Evolutionary conservation across 92 coral and sea anemone species (phyloP), one percentile per base, ranked within the genome.

Genomic region (Plumapathes pennacea): DNA sequence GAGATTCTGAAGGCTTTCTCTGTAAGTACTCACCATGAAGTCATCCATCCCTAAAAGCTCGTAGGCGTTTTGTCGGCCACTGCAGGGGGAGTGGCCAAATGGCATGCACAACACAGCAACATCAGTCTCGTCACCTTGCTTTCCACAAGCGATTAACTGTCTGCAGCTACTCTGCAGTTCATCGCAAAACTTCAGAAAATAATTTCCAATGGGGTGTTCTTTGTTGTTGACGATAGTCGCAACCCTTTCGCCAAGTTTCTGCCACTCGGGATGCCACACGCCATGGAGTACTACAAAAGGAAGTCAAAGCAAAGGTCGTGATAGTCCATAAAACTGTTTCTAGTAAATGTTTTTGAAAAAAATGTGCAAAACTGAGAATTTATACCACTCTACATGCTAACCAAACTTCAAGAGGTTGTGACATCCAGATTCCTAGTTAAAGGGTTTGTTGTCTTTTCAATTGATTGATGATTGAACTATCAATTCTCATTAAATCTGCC

Each of bases 251-350:
- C 96, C 86, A 18, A 88, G 78, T 44, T 78, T 88, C 46, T 92
- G 96, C 91, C 88, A 92, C 63, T 92, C 98, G 12, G 98, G 98
- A 31, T 78, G 62, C 87, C 91, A 85, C 11, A 55, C 72, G 48
- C 84, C 86, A 36, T 76, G 84, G 23, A 86, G 81, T 21, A 90
- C 95, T 86, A 24, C 15, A 13, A 60, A 18, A 14, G 32, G 25
- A 5, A 41, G 32, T 19, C 23, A 34, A 3, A 6, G n/a, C 25
- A 25, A 55, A 19, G 9, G 42, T 3, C 31, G 14, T 58, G 26
- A 18, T 14, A 12, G 39, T 13, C 4, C 22, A 38, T 14, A 53
- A 5, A 29, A n/a, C n/a, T n/a, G n/a, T n/a, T n/a, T n/a, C n/a
- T n/a, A n/a, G n/a, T n/a, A n/a, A n/a, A n/a, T n/a, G n/a, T n/a